Evolutionary conservation across 2,888 invertebrate species (phyloP).

Genomic region (Notodonta ziczac): DNA sequence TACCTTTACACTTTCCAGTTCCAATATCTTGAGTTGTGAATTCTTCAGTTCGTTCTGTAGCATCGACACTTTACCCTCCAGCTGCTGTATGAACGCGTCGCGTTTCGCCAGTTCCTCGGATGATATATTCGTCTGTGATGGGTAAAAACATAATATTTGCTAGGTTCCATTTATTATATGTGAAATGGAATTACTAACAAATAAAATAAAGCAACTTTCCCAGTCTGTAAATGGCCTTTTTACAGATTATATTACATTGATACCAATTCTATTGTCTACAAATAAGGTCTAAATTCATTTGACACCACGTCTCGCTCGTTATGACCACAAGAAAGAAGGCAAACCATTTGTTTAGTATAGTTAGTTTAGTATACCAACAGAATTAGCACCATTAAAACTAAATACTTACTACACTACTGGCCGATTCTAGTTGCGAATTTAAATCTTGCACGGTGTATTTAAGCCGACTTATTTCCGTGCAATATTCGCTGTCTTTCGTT

Average conservation of each 20-base stretch:
- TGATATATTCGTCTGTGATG: constrained; percentile 48
- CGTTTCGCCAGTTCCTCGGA: constrained; percentile 56
- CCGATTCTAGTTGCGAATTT: constrained; percentile 46
- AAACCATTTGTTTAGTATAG: too few species aligned
- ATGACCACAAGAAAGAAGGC: too few species aligned
- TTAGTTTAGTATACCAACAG: too few species aligned
- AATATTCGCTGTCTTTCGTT: constrained; percentile 49
- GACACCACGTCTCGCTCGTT: too few species aligned
- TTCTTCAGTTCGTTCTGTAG: constrained; percentile 68
- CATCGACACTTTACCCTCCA: constrained; percentile 57
- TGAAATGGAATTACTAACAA: too few species aligned
- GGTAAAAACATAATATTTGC: neutral
- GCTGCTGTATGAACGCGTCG: constrained; percentile 51
- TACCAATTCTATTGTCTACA: too few species aligned
- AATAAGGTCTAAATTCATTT: too few species aligned
- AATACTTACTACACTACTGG: constrained; percentile 43
- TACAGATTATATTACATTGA: too few species aligned
- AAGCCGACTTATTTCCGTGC: constrained; percentile 44
- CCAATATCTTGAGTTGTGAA: constrained; percentile 77
- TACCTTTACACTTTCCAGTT: constrained; percentile 71
- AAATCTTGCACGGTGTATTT: constrained; percentile 53
- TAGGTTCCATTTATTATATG: too few species aligned
- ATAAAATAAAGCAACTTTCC: too few species aligned
- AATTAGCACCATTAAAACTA: too few species aligned
- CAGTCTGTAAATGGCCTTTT: too few species aligned